phyloP scores from a whole-genome alignment of 2,888 invertebrate genomes.

The Palloptera scutellata region DNA sequence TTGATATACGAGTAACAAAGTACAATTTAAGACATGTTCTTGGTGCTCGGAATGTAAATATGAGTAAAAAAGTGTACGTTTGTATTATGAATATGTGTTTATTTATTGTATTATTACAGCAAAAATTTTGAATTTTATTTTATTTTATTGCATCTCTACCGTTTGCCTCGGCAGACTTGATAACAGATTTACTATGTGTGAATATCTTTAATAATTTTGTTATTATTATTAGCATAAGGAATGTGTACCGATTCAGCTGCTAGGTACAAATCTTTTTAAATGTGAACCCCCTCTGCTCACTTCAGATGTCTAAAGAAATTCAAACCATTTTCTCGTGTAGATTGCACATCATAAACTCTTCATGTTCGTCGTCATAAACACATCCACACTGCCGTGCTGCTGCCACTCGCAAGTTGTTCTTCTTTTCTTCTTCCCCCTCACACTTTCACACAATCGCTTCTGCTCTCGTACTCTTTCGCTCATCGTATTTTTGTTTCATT shows the following conservation, averaged over 20 bases:
- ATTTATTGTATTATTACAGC: background rate
- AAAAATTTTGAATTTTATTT: background rate
- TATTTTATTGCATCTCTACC: constrained; percentile 1
- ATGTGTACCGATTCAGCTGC: no score
- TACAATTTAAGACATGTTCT: background rate
- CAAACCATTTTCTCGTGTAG: no score
- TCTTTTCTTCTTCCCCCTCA: background rate
- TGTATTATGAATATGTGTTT: background rate
- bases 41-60: no score
- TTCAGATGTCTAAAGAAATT: background rate
- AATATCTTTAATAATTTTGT: no score
- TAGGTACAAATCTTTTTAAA: no score
- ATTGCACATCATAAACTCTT: no score
- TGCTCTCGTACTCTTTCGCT: constrained; percentile 4
- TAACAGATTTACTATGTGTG: no score
- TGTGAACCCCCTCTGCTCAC: background rate
- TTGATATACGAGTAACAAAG: constrained; percentile 20
- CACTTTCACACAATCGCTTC: background rate
- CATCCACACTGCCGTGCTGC: background rate
- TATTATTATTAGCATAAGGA: no score
- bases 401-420: background rate
- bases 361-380: no score
- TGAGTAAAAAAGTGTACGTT: background rate
- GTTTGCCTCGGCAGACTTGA: no score
- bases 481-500: constrained; percentile 23